Evolutionary conservation across 2,888 invertebrate species (phyloP), one percentile per base, ranked within the genome.

Genomic region (Campoletis raptor): DNA sequence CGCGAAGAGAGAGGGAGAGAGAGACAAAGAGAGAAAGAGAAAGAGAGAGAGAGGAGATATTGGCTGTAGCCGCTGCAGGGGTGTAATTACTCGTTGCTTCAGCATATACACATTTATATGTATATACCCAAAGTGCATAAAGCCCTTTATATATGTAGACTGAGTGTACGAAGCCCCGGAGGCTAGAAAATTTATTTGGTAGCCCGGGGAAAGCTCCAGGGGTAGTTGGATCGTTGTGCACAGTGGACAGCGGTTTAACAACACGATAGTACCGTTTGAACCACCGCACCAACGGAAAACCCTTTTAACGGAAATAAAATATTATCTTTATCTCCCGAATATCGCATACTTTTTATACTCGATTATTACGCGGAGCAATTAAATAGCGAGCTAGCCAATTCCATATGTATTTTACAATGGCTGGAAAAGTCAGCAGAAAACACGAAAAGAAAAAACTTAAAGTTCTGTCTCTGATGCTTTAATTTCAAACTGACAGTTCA

Each of bases 181-280:
- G 83, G 73, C 83, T 81, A 73, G 78, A 52, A 86, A 86, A 86
- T 86, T 86, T 86, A 86, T 86, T 81, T 86, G 83, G 67, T 86
- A 67, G 81, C 78, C 72, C 81, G 73, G 81, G 77, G 66, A 86
- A 86, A 81, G 69, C 81, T 81, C 81, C 67, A 61, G 81, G 77
- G 66, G 45, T 48, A 66, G 18, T 54, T 3, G 72, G 64, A 86
- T 83, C 77, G 66, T 74, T 77, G 80, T 21, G 70, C 66, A 54
- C 37, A 18, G 61, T 42, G 61, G 70, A 37, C 64, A 86, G 72
- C 83, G 78, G 52, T 74, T 81, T 78, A 64, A 79, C 81, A 78
- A 67, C 77, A 57, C 81, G 61, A 86, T 40, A 81, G 72, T 67
- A 42, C 48, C 69, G 82, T 42, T 72, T 66, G 57, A 64, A 81